These are phyloP conservation scores for Nematopogon swammerdamellus DNA, from an alignment of 2,888 invertebrate genomes.

Conservation along the genomic window DNA sequence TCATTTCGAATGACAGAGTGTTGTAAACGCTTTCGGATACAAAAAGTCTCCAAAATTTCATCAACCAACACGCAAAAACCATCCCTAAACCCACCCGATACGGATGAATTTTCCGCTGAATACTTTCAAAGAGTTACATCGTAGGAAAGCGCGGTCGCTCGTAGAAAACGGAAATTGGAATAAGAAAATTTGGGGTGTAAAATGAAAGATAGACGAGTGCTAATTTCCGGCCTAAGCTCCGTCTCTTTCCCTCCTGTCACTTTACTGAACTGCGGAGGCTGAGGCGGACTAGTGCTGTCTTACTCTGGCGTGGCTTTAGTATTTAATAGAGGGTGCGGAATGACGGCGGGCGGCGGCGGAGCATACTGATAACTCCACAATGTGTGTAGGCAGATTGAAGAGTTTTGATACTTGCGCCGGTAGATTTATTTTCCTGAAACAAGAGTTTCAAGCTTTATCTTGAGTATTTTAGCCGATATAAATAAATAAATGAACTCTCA, in stretches of 20 bases:
- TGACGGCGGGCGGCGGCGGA: constrained; percentile 1
- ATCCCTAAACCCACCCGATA: constrained; percentile 13
- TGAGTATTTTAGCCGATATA: no score
- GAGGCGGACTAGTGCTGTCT: constrained; percentile 37
- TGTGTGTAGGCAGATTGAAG: constrained; percentile 6
- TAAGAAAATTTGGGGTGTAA: constrained; percentile 76
- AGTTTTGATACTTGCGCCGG: no score
- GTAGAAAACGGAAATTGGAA: constrained; percentile 65
- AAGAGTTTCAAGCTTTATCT: no score
- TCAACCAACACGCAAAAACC: constrained; percentile 14
- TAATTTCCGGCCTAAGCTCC: constrained; percentile 65
- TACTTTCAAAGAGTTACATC: constrained; percentile 19
- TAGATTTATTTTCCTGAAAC: no score
- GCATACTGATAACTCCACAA: constrained; percentile 10
- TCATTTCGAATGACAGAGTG: constrained; percentile 67
- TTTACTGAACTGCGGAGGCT: constrained; percentile 39
- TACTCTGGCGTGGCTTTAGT: constrained; percentile 28
- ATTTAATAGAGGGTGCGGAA: constrained; percentile 18
- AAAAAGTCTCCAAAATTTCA: constrained; percentile 26
- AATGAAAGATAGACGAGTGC: constrained; percentile 74
- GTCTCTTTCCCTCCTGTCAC: constrained; percentile 54
- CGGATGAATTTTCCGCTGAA: constrained; percentile 9
- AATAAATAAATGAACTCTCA: no score
- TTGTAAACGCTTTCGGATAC: constrained; percentile 34
- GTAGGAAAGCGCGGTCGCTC: constrained; percentile 29